Conservation (phyloP, 2,113 vertebrate species). For the human (Homo sapiens) region GRCh38 chr4:182221001-182221500, state of each 20-base stretch:
- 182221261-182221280: neutral
- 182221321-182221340: conserved; percentile 68
- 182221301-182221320: conserved; percentile 44
- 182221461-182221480: conserved; percentile 1
- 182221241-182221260: neutral
- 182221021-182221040: conserved; percentile 70
- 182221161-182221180: conserved; percentile 49
- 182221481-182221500: conserved; percentile 40
- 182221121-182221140: conserved; percentile 67
- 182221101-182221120: conserved; percentile 50
- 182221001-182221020: conserved; percentile 56
- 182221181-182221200: conserved; percentile 36
- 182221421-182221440: neutral
- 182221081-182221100: conserved; percentile 75
- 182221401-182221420: conserved; percentile 30
- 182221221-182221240: neutral
- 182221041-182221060: conserved; percentile 50
- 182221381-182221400: neutral
- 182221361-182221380: neutral
- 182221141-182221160: conserved; percentile 80
- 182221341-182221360: conserved; percentile 30
- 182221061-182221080: conserved; percentile 75
- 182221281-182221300: conserved; percentile 6
- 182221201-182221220: neutral
- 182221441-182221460: neutral